phyloP scores from a whole-genome alignment of 1,140 invertebrate genomes.

The Musca vetustissima region DNA sequence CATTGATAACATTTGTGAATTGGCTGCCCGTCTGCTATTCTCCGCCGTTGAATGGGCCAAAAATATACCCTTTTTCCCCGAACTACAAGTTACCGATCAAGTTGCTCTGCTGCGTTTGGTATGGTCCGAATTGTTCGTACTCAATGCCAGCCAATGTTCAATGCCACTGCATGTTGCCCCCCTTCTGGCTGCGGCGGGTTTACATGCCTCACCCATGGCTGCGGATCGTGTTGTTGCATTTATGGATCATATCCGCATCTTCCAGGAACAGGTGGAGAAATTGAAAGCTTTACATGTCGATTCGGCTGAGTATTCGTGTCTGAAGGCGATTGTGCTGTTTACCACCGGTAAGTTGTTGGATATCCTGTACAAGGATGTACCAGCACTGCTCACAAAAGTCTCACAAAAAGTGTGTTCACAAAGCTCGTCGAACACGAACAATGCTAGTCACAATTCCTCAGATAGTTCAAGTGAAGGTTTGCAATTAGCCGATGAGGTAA shows the following conservation, averaged over 20 bases:
- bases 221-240: slow-evolving; percentile 96
- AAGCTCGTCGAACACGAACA: slow-evolving; percentile 31
- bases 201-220: slow-evolving; percentile 94
- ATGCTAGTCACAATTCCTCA: slow-evolving; percentile 41
- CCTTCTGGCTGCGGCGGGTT: slow-evolving; percentile 87
- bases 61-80: slow-evolving; percentile 97
- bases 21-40: slow-evolving; percentile 92
- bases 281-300: slow-evolving; percentile 96
- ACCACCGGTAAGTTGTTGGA: slow-evolving; percentile 90
- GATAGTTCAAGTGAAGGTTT: slow-evolving; percentile 42
- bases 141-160: slow-evolving; percentile 96
- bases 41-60: slow-evolving; percentile 97
- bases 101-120: slow-evolving; percentile 92
- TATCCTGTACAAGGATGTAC: slow-evolving; percentile 64
- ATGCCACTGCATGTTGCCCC: slow-evolving; percentile 97
- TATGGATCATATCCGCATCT: slow-evolving; percentile 99
- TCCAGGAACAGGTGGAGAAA: slow-evolving; percentile 97
- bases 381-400: slow-evolving; percentile 63
- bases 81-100: slow-evolving; percentile 87
- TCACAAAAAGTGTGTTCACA: slow-evolving; percentile 50
- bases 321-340: slow-evolving; percentile 98
- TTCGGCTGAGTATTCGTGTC: slow-evolving; percentile 96
- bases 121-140: slow-evolving; percentile 96
- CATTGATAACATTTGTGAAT: slow-evolving; percentile 96
- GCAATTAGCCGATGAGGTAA: slow-evolving; percentile 31